Conservation (phyloP, 2,888 invertebrate species). For the Drosophila melanocephala region DNA sequence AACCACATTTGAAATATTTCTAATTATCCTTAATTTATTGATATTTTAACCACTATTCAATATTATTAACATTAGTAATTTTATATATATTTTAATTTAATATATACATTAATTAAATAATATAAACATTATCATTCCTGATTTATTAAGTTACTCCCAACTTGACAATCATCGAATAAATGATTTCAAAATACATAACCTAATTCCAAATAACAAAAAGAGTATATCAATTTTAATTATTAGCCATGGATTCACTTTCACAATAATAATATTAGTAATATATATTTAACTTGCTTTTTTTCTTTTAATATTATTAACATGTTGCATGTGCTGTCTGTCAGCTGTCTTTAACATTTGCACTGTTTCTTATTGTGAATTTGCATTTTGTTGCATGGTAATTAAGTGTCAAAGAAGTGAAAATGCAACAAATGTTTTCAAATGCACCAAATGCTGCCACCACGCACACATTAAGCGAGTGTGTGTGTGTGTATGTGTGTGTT, state of each 20-base stretch:
- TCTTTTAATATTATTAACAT: conserved; percentile 8
- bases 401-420: conserved; percentile 61
- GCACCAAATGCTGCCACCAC: conserved; percentile 35
- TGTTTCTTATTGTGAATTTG: conserved; percentile 46
- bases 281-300: neutral
- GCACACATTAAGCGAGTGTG: neutral
- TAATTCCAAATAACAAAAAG: neutral
- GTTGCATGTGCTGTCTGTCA: conserved; percentile 8
- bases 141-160: conserved; percentile 53
- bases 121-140: conserved; percentile 9
- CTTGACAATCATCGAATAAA: conserved; percentile 35
- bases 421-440: conserved; percentile 59
- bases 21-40: neutral
- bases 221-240: no score
- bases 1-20: neutral
- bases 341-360: neutral
- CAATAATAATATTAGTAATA: no score
- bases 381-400: conserved; percentile 51
- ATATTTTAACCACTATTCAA: no score
- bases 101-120: no score
- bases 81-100: no score
- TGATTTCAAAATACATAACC: conserved; percentile 9
- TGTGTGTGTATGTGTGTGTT: conserved; percentile 13
- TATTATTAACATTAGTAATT: no score
- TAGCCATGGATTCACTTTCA: neutral